Conservation (phyloP, 2,113 vertebrate species). For the Eublepharis macularius region DNA sequence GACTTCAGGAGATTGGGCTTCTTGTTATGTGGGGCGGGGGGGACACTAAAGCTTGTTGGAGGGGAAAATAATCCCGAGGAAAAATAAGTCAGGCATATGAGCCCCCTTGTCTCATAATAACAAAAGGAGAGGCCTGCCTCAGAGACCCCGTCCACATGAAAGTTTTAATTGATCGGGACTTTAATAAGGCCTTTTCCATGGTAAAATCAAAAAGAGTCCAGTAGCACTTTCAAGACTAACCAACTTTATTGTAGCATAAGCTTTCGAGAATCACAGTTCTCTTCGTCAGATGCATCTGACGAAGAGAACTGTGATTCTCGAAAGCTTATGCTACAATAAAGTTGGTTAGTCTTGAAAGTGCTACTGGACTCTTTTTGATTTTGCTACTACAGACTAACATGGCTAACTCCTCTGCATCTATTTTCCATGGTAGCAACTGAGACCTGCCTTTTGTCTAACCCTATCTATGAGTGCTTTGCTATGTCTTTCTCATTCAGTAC, state of each 20-base stretch:
- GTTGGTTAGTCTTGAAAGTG: too few species aligned
- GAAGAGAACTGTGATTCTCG: too few species aligned
- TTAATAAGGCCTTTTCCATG: neutral
- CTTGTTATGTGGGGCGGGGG: conserved; percentile 8
- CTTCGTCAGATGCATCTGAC: too few species aligned
- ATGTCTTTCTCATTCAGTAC: neutral
- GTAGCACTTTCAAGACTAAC: too few species aligned
- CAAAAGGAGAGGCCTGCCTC: neutral
- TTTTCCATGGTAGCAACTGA: neutral
- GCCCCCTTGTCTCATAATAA: neutral
- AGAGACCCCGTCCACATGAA: neutral
- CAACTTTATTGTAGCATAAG: too few species aligned
- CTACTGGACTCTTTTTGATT: too few species aligned
- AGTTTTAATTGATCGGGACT: neutral
- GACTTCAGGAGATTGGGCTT: conserved; percentile 44
- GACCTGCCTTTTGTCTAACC: neutral
- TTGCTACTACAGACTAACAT: too few species aligned
- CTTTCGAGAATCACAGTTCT: too few species aligned
- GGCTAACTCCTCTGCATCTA: too few species aligned
- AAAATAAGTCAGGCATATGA: neutral
- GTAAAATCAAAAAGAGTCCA: too few species aligned
- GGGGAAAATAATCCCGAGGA: conserved; percentile 22
- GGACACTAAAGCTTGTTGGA: conserved; percentile 28
- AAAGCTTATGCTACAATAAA: too few species aligned
- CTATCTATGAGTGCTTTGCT: neutral